A percentile compares a stretch with the other conserved stretches of the same genome.
Conservation (phyloP, 2,113 vertebrate genomes). For the pig (Sus scrofa) region T2T-Sscrofa CM000812.6:238442501-238443000, state of each 20-base stretch:
- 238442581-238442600: neutral
- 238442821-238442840: neutral
- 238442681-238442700: neutral
- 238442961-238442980: neutral
- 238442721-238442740: neutral
- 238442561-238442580: conserved; percentile 30
- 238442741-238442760: neutral
- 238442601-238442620: neutral
- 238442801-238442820: neutral
- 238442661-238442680: neutral
- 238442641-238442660: conserved; percentile 14
- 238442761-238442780: neutral
- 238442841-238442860: conserved; percentile 8
- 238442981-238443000: conserved; percentile 9
- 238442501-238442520: conserved; percentile 23
- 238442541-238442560: neutral
- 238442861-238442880: neutral
- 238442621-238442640: conserved; percentile 18
- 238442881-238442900: neutral
- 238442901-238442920: neutral
- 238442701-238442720: conserved; percentile 24
- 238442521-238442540: neutral
- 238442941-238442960: neutral
- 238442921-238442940: conserved; percentile 28
- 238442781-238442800: neutral